Evolutionary conservation across 2,888 invertebrate species (phyloP).

Genomic region (Campopleginae sp.): DNA sequence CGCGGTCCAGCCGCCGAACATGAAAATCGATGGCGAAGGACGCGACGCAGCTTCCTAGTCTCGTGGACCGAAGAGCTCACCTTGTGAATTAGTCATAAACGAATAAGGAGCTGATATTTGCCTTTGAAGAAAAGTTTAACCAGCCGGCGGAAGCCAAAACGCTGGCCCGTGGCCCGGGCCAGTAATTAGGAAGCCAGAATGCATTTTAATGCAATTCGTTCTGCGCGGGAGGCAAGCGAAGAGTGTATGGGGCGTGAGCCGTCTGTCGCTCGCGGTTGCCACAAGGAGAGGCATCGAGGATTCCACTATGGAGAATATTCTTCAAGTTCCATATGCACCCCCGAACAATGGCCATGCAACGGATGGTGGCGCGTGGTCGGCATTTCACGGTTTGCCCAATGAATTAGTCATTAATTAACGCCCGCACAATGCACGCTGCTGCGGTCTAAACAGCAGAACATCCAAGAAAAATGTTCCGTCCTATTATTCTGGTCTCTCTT

Average conservation of each 20-base stretch:
- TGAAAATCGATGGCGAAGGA: too few species aligned
- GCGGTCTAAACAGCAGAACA: neutral
- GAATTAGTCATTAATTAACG: constrained; percentile 80
- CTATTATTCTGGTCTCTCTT: neutral
- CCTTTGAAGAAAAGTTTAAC: neutral
- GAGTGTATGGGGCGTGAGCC: constrained; percentile 74
- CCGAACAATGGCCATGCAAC: constrained; percentile 25
- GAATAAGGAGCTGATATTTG: neutral
- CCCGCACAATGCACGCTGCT: constrained; percentile 54
- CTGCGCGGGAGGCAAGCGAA: constrained; percentile 65
- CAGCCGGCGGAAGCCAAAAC: neutral
- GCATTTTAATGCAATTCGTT: constrained; percentile 77
- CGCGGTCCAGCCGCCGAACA: too few species aligned
- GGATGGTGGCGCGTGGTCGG: constrained; percentile 75
- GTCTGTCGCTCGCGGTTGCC: constrained; percentile 75
- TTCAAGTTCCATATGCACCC: constrained; percentile 24
- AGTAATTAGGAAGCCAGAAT: constrained; percentile 72
- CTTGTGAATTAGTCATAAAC: neutral
- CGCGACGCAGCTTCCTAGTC: neutral
- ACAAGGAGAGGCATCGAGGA: constrained; percentile 63
- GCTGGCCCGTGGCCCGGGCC: constrained; percentile 38
- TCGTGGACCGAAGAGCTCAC: neutral
- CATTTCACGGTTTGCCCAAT: constrained; percentile 80
- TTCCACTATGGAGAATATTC: constrained; percentile 39
- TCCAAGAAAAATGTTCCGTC: neutral